Evolutionary conservation across 2,797 vertebrate genomes (phyloP).

Genomic region (Gymnothorax javanicus): DNA sequence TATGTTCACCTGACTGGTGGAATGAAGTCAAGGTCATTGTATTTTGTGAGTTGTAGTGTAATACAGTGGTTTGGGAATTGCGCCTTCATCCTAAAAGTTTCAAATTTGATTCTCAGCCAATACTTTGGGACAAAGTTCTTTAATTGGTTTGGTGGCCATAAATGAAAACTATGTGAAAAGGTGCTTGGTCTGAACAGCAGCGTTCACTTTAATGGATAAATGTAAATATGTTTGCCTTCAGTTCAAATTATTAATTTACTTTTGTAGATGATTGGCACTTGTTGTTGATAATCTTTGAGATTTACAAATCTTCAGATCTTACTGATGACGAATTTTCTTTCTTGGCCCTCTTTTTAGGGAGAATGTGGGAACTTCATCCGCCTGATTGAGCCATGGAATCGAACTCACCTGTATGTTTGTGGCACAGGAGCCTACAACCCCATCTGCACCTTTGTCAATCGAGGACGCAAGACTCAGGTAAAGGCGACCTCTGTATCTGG

Average conservation of each 20-base stretch:
- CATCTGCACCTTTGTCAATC: slow-evolving; percentile 91
- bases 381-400: slow-evolving; percentile 96
- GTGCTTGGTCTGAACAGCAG: not conserved
- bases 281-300: not conserved
- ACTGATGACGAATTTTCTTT: not conserved
- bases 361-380: slow-evolving; percentile 97
- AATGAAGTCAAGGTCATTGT: not conserved
- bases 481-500: slow-evolving; percentile 37
- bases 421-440: slow-evolving; percentile 98
- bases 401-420: slow-evolving; percentile 93
- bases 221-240: not conserved
- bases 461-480: slow-evolving; percentile 93
- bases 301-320: not conserved
- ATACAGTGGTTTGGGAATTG: not conserved
- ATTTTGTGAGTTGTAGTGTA: not conserved
- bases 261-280: not conserved
- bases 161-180: not conserved
- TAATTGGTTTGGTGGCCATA: not conserved
- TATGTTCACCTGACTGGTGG: not conserved
- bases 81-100: not conserved
- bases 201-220: not conserved
- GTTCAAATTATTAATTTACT: not conserved
- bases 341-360: slow-evolving; percentile 72
- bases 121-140: not conserved
- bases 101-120: not conserved